Percentiles rank a stretch among this genome's conserved stretches.
Evolutionary conservation across 2,797 vertebrate genomes (phyloP).

Genomic region (Propithecus deckenii): DNA sequence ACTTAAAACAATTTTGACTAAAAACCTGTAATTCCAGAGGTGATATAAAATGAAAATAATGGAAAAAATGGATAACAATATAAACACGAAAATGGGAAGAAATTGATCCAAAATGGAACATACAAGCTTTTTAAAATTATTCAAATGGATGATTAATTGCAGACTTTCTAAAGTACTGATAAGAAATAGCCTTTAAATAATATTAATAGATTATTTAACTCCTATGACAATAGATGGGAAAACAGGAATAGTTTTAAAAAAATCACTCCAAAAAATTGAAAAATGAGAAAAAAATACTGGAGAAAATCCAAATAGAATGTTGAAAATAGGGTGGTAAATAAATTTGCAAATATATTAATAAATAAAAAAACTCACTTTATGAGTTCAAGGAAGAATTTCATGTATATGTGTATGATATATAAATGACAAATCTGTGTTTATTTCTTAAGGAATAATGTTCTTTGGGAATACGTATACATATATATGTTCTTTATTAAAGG

Average conservation of each 20-base stretch:
- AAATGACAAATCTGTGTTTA: too few species aligned
- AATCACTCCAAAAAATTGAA: neutral
- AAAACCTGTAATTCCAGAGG: neutral
- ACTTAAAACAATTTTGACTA: neutral
- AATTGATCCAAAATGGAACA: neutral
- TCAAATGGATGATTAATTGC: neutral
- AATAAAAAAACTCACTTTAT: too few species aligned
- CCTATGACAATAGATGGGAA: neutral
- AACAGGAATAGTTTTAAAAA: neutral
- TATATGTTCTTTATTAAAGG: too few species aligned
- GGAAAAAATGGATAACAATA: neutral
- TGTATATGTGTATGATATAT: too few species aligned
- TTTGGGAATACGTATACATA: too few species aligned
- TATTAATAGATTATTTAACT: neutral
- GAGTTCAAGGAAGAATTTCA: too few species aligned
- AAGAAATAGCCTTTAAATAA: neutral
- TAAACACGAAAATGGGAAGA: neutral
- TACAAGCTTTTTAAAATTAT: neutral
- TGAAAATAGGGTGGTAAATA: neutral
- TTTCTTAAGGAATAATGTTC: too few species aligned
- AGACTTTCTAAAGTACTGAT: neutral
- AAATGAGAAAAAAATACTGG: neutral
- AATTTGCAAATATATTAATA: too few species aligned
- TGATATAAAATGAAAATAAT: neutral
- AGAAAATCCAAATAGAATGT: neutral